Conservation (phyloP, 2,888 invertebrate species). For the Zootermopsis nevadensis region DNA sequence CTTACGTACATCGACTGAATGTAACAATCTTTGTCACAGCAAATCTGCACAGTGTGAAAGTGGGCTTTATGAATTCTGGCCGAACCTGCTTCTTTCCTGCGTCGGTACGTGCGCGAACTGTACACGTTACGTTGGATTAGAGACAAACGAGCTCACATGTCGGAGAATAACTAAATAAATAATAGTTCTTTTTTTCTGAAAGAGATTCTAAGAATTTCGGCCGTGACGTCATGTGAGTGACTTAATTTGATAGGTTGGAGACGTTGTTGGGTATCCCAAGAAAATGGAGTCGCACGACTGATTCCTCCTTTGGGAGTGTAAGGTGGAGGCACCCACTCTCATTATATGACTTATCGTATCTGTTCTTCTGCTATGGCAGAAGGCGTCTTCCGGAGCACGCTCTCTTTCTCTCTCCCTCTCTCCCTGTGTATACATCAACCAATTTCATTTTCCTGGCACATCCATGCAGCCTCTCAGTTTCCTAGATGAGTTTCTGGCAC, state of each 20-base stretch:
- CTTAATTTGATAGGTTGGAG: not conserved
- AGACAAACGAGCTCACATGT: too few species aligned
- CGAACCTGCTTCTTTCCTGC: too few species aligned
- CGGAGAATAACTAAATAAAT: too few species aligned
- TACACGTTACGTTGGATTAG: too few species aligned
- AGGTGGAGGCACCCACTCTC: not conserved
- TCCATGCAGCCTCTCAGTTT: constrained; percentile 43
- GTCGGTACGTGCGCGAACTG: too few species aligned
- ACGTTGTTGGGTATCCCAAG: not conserved
- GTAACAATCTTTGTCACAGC: too few species aligned
- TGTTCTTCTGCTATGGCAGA: not conserved
- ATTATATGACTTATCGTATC: too few species aligned
- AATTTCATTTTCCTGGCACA: constrained; percentile 48
- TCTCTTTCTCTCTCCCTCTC: not conserved
- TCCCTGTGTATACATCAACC: not conserved
- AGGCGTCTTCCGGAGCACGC: constrained; percentile 5
- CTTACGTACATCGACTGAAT: too few species aligned
- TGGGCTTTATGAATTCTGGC: too few species aligned
- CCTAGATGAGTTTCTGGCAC: constrained; percentile 39
- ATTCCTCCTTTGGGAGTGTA: constrained; percentile 34
- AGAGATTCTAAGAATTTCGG: not conserved
- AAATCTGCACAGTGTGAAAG: too few species aligned
- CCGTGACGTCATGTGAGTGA: not conserved
- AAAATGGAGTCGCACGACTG: not conserved
- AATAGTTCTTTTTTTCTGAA: too few species aligned